These are phyloP conservation scores for Tauraco hartlaubi DNA, from an alignment of 2,797 vertebrate species.

Conservation along the genomic window DNA sequence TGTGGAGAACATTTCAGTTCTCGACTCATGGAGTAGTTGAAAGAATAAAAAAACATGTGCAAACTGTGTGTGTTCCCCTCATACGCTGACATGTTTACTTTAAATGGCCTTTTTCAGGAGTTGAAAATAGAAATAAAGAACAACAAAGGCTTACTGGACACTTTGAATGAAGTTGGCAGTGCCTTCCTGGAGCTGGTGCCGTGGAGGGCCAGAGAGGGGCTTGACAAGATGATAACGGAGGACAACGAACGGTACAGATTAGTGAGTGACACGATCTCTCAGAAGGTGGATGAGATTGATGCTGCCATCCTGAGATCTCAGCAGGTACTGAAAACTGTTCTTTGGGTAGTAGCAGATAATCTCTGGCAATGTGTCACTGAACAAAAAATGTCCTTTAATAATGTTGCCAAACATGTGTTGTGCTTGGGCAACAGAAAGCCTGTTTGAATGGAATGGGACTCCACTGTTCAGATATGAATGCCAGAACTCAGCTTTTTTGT, in stretches of 20 bases:
- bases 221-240: slow-evolving; percentile 92
- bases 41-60: background rate
- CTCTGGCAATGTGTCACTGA: background rate
- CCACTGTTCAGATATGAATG: background rate
- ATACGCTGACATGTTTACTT: background rate
- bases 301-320: slow-evolving; percentile 92
- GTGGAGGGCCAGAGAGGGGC: slow-evolving; percentile 93
- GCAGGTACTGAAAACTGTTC: slow-evolving; percentile 87
- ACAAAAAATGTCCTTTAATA: background rate
- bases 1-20: background rate
- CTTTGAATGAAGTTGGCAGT: slow-evolving; percentile 91
- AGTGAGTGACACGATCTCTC: slow-evolving; percentile 85
- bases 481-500: slow-evolving; percentile 18
- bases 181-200: slow-evolving; percentile 95
- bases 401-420: background rate
- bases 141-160: slow-evolving; percentile 87
- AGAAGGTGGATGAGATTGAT: slow-evolving; percentile 91
- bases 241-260: slow-evolving; percentile 91
- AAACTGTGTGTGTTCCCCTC: background rate
- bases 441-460: slow-evolving; percentile 34
- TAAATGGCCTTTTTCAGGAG: slow-evolving; percentile 79
- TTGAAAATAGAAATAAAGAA: slow-evolving; percentile 89
- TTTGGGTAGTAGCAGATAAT: background rate
- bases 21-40: background rate
- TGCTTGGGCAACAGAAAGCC: background rate